Evolutionary conservation across 2,797 vertebrate species (phyloP), one percentile per base, ranked within the genome.

Genomic region (Peromyscus attwateri): DNA sequence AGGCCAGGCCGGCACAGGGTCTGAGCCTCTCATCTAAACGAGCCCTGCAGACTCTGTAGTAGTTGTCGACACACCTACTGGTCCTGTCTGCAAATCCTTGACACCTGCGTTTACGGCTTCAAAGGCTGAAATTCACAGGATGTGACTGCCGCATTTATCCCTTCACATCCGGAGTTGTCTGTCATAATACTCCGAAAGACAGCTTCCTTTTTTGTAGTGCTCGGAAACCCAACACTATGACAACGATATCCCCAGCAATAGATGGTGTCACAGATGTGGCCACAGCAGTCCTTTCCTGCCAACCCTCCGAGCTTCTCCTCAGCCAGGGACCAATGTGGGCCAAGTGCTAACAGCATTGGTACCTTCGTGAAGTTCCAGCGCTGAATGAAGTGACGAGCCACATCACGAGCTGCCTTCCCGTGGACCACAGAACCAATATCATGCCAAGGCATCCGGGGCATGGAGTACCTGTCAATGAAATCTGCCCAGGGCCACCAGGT

Each of bases 281-380:
- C 34, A 31, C 13, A 0, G 6, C 9, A 62, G 46, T 34, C 55
- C 70, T 55, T 82, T 37, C 64, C 31, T 21, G 2, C 46, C 40
- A 40, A 19, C 6, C 34, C 37, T 66, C 62, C 16, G 6, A 29
- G 13, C 16, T 29, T 89, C 60, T 46, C 77, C 25, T 68, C 27
- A 12, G 31, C 8, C 60, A 16, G 76, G 21, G 9, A 19, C 80
- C 31, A 7, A 0, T 0, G 1, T 23, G 75, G 57, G n/a, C 10
- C 3, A 27, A 31, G 19, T 34, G 19, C 4, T 0, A 3, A 60
- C 14, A 46, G 27, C 13, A 64, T 27, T 11, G 0, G 3, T 87
- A 99, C 99, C 99, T 99, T 99, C 0, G 99, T 99, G 98, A 99
- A 99, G 97, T 99, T 99, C 99, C 99, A 99, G 84, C 99, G 99